Conservation (phyloP, 2,888 invertebrate genomes). For the Helleia helle region DNA sequence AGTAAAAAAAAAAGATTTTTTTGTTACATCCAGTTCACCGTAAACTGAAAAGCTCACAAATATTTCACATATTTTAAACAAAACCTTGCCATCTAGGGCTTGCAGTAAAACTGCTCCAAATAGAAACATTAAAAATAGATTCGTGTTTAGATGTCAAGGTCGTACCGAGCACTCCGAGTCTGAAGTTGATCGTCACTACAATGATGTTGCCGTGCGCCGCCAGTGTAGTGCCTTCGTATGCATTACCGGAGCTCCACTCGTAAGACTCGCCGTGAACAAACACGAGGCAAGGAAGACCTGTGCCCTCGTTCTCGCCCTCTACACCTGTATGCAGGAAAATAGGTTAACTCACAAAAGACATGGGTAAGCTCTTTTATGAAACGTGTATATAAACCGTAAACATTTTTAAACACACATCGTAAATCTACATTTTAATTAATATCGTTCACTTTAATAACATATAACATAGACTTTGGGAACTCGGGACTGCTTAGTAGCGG, state of each 20-base stretch:
- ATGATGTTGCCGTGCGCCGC: conserved; percentile 93
- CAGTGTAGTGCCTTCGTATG: conserved; percentile 96
- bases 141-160: conserved; percentile 15
- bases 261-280: conserved; percentile 96
- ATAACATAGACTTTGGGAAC: no score
- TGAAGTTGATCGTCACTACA: conserved; percentile 93
- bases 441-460: no score
- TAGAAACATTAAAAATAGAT: background rate
- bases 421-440: no score
- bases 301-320: conserved; percentile 58
- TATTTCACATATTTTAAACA: no score
- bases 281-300: conserved; percentile 85
- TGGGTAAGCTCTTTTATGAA: no score
- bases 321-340: conserved; percentile 28
- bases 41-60: no score
- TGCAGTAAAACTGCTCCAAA: background rate
- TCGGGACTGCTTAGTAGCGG: no score
- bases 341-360: conserved; percentile 1
- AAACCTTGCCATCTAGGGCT: no score
- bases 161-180: conserved; percentile 89
- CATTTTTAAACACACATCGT: no score
- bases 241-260: conserved; percentile 97
- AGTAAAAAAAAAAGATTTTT: no score
- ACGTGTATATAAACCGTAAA: no score
- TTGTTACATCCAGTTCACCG: no score